phyloP scores from a whole-genome alignment of 2,113 vertebrate genomes.

The Formicarius rufipectus region DNA sequence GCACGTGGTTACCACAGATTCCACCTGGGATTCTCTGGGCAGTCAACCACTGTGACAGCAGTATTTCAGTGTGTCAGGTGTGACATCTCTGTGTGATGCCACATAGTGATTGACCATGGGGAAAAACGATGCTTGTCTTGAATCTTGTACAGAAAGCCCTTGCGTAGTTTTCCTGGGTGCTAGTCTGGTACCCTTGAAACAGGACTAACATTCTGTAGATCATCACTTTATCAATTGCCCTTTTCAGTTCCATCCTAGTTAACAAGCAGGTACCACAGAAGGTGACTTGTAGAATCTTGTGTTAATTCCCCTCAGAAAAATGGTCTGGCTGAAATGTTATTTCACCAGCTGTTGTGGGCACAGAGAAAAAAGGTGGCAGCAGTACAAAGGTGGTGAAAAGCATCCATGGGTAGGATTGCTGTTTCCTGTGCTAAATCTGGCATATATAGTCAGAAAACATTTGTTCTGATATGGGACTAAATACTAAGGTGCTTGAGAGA shows the following conservation, averaged over 20 bases:
- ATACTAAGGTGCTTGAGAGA: background rate
- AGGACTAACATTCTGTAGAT: background rate
- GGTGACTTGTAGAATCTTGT: background rate
- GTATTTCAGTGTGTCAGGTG: background rate
- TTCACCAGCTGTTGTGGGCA: background rate
- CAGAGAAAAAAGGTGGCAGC: background rate
- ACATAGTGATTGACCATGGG: accelerated
- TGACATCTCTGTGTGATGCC: background rate
- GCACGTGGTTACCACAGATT: background rate
- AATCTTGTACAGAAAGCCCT: background rate
- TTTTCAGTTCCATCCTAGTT: background rate
- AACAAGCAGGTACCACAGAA: background rate
- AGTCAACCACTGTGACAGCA: background rate
- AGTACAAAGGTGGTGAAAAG: background rate
- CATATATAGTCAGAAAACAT: background rate
- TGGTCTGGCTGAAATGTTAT: background rate
- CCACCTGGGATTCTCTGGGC: background rate
- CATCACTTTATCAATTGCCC: background rate
- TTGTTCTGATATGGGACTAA: background rate
- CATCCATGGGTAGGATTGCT: background rate
- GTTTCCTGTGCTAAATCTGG: background rate
- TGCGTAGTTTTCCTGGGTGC: background rate
- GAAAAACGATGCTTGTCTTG: background rate
- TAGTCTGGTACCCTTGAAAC: background rate
- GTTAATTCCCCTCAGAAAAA: background rate